Evolutionary conservation across 2,888 invertebrate genomes (phyloP).

Genomic region (Agrotis clavis): DNA sequence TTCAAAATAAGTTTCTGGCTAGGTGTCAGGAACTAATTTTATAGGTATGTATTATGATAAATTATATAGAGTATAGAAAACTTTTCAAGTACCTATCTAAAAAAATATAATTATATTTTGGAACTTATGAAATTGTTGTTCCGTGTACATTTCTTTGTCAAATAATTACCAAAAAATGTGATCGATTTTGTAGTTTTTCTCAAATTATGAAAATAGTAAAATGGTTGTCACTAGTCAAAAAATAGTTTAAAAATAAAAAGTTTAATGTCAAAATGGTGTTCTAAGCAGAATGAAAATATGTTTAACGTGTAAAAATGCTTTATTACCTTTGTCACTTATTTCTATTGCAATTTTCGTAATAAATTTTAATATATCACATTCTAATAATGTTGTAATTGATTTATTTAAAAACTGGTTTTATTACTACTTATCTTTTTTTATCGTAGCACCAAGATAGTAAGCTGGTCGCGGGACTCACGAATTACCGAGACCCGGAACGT

Average conservation of each 20-base stretch:
- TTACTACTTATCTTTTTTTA: too few species aligned
- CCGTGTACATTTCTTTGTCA: not conserved
- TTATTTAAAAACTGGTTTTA: not conserved
- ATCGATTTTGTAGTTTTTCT: too few species aligned
- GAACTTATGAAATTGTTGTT: not conserved
- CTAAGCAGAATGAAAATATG: conserved; percentile 3
- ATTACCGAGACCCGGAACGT: too few species aligned
- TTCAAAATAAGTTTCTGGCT: too few species aligned
- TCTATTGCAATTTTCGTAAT: conserved; percentile 36
- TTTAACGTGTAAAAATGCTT: conserved; percentile 1
- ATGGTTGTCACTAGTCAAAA: conserved; percentile 30
- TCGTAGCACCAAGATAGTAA: too few species aligned
- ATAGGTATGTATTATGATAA: too few species aligned
- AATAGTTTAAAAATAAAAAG: conserved; percentile 16
- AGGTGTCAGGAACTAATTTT: too few species aligned
- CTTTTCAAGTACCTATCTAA: too few species aligned
- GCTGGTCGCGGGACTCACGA: too few species aligned
- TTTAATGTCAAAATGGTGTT: conserved; percentile 7
- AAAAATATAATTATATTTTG: not conserved
- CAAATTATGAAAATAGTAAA: not conserved
- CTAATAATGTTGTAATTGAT: not conserved
- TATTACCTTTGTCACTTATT: conserved; percentile 22
- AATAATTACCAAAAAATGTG: not conserved
- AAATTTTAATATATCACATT: conserved; percentile 31
- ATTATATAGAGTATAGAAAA: too few species aligned